Evolutionary conservation across 2,113 vertebrate species (phyloP), one percentile per base, ranked within the genome.

Genomic region (Castor canadensis): DNA sequence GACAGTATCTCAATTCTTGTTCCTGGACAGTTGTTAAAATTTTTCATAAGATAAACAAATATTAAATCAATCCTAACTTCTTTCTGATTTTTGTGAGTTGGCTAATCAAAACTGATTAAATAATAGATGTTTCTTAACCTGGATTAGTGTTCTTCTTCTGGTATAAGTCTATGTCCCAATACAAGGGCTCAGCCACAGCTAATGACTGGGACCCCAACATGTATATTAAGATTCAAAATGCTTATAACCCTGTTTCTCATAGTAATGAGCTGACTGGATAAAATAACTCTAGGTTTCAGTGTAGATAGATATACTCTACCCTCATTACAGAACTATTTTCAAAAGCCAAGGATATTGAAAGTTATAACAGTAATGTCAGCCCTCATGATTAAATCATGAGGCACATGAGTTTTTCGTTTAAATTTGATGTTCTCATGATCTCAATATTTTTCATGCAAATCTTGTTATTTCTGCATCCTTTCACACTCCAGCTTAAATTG

Each of bases 381-480:
- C 97, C 97, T 98, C 98, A 98, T 98, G 98, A 98, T 98, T 99
- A 98, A 99, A 98, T 98, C 98, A 98, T 98, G 98, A 98, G 97
- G 98, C 98, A 98, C 98, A 98, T 13, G 89, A 98, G 95, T 97
- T 98, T 98, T 98, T 97, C 24, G 77, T 98, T 98, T 98, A 98
- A 98, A 98, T 98, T 98, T 98, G 97, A 98, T 98, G 98, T 98
- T 98, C 98, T 98, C 98, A 97, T 98, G 97, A 98, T 98, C 98
- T 98, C 98, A 98, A 98, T 99, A 98, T 98, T 98, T 99, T 98
- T 98, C 98, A 98, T 99, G 98, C 98, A 99, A 98, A 98, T 99
- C 98, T 98, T 98, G 98, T 98, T 98, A 98, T 98, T 98, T 98
- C 98, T 98, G 98, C 98, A 98, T 98, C 98, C 98, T 98, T 98